These are phyloP conservation scores for Ophion ventricosus DNA, from an alignment of 2,888 invertebrate species.

Conservation along the genomic window DNA sequence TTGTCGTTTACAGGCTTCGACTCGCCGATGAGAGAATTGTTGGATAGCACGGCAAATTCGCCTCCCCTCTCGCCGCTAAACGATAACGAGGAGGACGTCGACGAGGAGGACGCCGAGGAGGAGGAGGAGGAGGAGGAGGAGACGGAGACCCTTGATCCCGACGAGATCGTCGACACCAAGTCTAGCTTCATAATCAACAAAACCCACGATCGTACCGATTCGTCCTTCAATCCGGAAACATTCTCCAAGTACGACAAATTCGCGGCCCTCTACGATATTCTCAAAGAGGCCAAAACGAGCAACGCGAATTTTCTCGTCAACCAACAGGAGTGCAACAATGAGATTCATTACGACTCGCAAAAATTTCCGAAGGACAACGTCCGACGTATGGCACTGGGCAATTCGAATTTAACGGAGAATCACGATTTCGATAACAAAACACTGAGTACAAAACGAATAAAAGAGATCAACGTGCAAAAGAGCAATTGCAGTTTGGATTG, in stretches of 20 bases:
- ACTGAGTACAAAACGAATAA: conserved; percentile 82
- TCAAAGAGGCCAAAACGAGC: conserved; percentile 86
- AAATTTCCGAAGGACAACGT: conserved; percentile 85
- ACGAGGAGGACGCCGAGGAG: conserved; percentile 75
- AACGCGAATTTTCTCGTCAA: conserved; percentile 85
- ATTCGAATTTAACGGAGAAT: conserved; percentile 82
- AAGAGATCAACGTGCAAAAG: conserved; percentile 83
- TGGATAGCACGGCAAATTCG: conserved; percentile 80
- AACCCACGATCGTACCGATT: conserved; percentile 73
- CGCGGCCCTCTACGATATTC: conserved; percentile 83
- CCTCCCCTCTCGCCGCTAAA: conserved; percentile 73
- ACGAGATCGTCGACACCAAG: conserved; percentile 77
- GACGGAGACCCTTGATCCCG: conserved; percentile 78
- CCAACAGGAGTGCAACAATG: conserved; percentile 82
- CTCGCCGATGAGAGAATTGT: conserved; percentile 77
- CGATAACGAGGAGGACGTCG: conserved; percentile 74
- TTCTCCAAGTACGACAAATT: conserved; percentile 64
- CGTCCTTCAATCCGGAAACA: conserved; percentile 59
- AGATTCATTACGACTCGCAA: conserved; percentile 85
- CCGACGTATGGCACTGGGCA: conserved; percentile 81
- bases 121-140: conserved; percentile 76
- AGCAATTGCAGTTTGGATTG: conserved; percentile 76
- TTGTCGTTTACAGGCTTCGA: conserved; percentile 68
- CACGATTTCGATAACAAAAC: conserved; percentile 83
- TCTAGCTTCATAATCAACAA: conserved; percentile 79